Conservation (phyloP, 2,113 vertebrate genomes). For the Tragelaphus strepsiceros region DNA sequence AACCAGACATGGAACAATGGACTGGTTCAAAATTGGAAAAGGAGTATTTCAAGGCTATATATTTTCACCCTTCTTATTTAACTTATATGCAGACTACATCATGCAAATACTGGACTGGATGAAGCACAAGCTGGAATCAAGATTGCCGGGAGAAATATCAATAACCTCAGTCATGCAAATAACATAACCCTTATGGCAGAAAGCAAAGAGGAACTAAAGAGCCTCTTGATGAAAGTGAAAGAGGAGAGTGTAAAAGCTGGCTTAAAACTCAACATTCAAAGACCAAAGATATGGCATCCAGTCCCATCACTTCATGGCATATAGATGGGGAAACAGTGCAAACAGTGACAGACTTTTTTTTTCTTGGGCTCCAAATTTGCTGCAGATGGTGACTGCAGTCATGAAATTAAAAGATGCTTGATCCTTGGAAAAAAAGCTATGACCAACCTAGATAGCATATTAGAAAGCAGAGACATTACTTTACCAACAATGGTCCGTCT, state of each 20-base stretch:
- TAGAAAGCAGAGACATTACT: too few relatives aligned
- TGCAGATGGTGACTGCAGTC: neutral
- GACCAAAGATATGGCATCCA: neutral
- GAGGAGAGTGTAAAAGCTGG: neutral
- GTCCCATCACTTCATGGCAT: neutral
- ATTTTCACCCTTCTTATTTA: too few relatives aligned
- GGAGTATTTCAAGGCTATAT: too few relatives aligned
- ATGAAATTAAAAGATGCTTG: neutral
- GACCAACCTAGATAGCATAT: neutral
- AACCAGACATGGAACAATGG: too few relatives aligned
- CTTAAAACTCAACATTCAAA: neutral
- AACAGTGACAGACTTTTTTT: too few relatives aligned
- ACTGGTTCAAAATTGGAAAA: too few relatives aligned
- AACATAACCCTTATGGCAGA: neutral
- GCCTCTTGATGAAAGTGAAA: neutral
- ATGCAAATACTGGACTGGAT: too few relatives aligned
- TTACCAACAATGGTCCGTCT: too few relatives aligned
- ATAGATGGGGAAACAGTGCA: neutral
- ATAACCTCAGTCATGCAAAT: too few relatives aligned
- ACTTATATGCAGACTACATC: too few relatives aligned
- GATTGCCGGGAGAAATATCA: too few relatives aligned
- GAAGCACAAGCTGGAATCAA: too few relatives aligned
- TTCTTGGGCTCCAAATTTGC: neutral
- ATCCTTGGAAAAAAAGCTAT: neutral
- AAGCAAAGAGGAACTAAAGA: neutral